Evolutionary conservation across 2,888 invertebrate species (phyloP).

Genomic region (Helleia helle): DNA sequence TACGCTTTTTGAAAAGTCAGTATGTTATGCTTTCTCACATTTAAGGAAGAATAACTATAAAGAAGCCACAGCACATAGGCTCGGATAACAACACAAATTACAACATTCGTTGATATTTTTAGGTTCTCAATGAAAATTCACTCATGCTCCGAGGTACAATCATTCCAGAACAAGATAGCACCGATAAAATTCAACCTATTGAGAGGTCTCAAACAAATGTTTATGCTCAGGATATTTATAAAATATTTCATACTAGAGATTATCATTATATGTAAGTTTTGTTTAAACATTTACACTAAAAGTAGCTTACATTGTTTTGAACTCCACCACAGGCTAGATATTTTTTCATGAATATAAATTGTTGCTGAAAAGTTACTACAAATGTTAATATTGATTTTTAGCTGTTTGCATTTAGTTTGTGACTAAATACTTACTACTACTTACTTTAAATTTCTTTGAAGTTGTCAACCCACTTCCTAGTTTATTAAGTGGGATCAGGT

Average conservation of each 20-base stretch:
- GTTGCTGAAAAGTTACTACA: no score
- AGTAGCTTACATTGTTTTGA: no score
- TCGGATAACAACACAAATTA: background rate
- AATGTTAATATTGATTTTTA: background rate
- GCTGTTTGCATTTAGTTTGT: background rate
- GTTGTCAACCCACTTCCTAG: no score
- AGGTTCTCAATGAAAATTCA: background rate
- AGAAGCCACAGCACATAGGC: background rate
- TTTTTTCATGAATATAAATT: background rate
- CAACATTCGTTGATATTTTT: background rate
- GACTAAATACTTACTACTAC: no score
- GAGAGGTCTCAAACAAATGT: constrained; percentile 10
- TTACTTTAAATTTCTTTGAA: no score
- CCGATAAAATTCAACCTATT: background rate
- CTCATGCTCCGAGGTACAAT: background rate
- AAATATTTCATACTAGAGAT: constrained; percentile 29
- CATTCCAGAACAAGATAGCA: background rate
- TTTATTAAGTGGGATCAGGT: no score
- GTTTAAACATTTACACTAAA: background rate
- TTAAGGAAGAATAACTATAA: background rate
- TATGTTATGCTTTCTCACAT: no score
- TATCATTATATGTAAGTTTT: constrained; percentile 32
- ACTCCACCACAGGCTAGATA: background rate
- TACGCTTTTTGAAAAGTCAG: no score
- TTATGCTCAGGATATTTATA: constrained; percentile 31